Base-by-base conservation (phyloP, 2,797 vertebrate species). In the Platalea minor region DNA sequence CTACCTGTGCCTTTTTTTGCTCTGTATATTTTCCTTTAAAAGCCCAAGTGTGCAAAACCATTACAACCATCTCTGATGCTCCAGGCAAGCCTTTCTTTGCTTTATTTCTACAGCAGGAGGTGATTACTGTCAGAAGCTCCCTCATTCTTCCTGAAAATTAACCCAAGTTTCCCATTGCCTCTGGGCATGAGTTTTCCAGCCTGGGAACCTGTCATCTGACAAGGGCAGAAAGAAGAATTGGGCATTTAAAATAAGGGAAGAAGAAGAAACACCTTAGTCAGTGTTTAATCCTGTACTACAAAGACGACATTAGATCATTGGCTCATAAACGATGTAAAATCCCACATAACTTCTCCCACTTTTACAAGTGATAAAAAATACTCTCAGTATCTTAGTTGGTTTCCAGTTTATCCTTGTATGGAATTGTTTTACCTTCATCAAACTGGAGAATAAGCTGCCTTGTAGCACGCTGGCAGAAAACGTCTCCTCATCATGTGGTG, bases 401-500 rank as follows among this genome's bases (percentile, higher is more conserved):
- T 87, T 88, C 63, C 73, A 73, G 26, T 33, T 75, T 39, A 31
- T 45, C 15, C 46, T 65, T n/a, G 13, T 3, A 16, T 2, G 39
- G 51, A 41, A 70, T 67, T 63, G 15, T 23, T 90, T 70, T 63
- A 33, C 45, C 43, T 73, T 37, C 37, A 29, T 33, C 35, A 51
- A 28, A 54, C 26, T 13, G 18, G 25, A 80, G 33, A 92, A 60
- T 10, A 50, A 82, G 17, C 43, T 53, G 64, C 64, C 76, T 77
- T 2, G 0, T 11, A 7, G 4, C 10, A 1, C 0, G 0, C 68
- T 48, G 63, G 31, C 84, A 70, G 60, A 46, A 67, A 61, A 20
- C 1, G 0, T 11, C 70, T 65, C 64, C 46, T 53, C 31, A 0
- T 57, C 39, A 35, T 2, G 0, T 4, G 33, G 69, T 14, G 43